Base-by-base conservation (phyloP, 2,797 vertebrate genomes). In the Eulemur albifrons region DNA sequence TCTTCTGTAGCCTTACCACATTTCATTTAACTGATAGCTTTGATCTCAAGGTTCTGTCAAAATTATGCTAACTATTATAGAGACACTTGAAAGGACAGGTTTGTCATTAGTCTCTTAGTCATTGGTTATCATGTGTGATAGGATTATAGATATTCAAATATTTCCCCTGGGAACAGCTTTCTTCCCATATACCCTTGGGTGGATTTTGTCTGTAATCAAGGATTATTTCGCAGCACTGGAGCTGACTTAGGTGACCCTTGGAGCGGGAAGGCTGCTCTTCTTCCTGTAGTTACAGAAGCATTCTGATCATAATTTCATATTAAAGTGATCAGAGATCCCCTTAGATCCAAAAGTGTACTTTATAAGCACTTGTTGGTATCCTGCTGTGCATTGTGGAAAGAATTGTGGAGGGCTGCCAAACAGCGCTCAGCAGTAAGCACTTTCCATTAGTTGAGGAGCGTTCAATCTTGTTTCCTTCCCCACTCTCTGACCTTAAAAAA, bases 371-470 rank as follows among this genome's bases (percentile, higher is more conserved):
- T 90, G 67, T 91, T 94, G 91, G 79, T 89, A 48, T 94, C 82
- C 70, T 92, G 45, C 35, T 92, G 23, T 94, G 81, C 61, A 27
- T 81, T 91, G 54, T 50, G 50, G 50, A 67, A 88, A 92, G 70
- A 93, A 79, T 84, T 79, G 79, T 97, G 95, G 88, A 96, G 61
- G 18, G 72, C 40, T 92, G 70, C 93, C 90, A 96, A 59, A 50
- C 35, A 77, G 23, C 18, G 35, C 75, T 95, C 76, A 81, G 90
- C 95, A 92, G 32, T 92, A 93, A 89, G 54, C 38, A 72, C 20
- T 98, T 97, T 92, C 77, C 83, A 93, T 95, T 91, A 93, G 82
- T 94, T 93, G 77, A 88, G 38, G 52, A 73, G n/a, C 69, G 13
- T 95, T 89, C 40, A 92, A 50, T 85, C 63, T 80, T 76, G 61